These are phyloP conservation scores for Xylota segnis DNA, from an alignment of 2,888 invertebrate species.

Conservation along the genomic window DNA sequence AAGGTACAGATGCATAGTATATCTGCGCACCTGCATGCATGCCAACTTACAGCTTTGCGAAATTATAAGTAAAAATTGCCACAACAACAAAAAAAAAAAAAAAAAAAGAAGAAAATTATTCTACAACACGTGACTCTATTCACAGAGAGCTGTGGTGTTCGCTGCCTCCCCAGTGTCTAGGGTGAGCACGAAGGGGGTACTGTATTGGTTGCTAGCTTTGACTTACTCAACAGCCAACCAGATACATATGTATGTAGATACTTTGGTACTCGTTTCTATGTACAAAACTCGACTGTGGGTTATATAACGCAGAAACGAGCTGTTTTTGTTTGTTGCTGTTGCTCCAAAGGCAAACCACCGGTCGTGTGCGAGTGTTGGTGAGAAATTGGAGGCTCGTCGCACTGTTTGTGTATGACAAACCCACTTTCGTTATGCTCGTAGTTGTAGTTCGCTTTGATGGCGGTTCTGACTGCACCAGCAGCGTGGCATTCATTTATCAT, in stretches of 20 bases:
- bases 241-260: slow-evolving; percentile 16
- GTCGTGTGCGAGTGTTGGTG: slow-evolving; percentile 66
- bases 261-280: slow-evolving; percentile 48
- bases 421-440: slow-evolving; percentile 74
- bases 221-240: not conserved
- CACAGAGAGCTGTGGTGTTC: not conserved
- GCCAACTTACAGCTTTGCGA: slow-evolving; percentile 19
- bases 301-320: slow-evolving; percentile 65
- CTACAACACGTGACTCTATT: slow-evolving; percentile 48
- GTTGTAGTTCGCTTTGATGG: slow-evolving; percentile 54
- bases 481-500: slow-evolving; percentile 52
- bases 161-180: slow-evolving; percentile 1
- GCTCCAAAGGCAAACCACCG: slow-evolving; percentile 57
- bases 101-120: slow-evolving; percentile 37
- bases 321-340: not conserved
- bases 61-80: not conserved
- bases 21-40: slow-evolving; percentile 44
- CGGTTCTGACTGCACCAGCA: slow-evolving; percentile 17
- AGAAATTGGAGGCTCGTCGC: slow-evolving; percentile 81
- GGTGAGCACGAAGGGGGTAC: slow-evolving; percentile 3
- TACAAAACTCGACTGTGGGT: slow-evolving; percentile 43
- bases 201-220: slow-evolving; percentile 16
- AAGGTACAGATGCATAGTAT: slow-evolving; percentile 34
- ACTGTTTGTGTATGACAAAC: slow-evolving; percentile 77
- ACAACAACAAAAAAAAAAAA: slow-evolving; percentile 13